Conservation (phyloP, 2,113 vertebrate species). For the Pampusana beccarii region DNA sequence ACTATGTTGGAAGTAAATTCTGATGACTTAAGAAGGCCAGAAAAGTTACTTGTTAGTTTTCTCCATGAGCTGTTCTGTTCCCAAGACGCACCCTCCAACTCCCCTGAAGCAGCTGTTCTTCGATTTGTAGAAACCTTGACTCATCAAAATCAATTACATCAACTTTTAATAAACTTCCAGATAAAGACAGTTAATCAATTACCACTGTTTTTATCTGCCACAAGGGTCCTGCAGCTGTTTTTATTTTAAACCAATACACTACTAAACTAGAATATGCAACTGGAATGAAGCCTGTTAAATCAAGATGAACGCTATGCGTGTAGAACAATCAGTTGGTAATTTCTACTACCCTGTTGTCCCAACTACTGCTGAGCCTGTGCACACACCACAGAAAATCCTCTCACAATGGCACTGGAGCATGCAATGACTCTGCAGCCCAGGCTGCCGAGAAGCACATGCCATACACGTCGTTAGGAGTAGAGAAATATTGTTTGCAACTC, state of each 20-base stretch:
- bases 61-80: background rate
- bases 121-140: background rate
- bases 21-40: background rate
- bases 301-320: background rate
- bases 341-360: background rate
- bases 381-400: background rate
- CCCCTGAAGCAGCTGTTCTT: background rate
- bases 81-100: background rate
- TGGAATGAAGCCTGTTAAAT: background rate
- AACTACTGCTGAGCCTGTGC: background rate
- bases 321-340: background rate
- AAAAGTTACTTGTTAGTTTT: background rate
- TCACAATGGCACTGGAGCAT: background rate
- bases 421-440: background rate
- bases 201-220: background rate
- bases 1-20: background rate
- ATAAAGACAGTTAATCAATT: slow-evolving; percentile 23
- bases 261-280: background rate
- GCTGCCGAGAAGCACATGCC: accelerated
- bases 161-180: slow-evolving; percentile 6
- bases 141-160: slow-evolving; percentile 15
- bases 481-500: background rate
- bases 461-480: background rate
- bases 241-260: slow-evolving; percentile 16
- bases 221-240: background rate